A percentile compares a stretch with the other conserved stretches of the same genome.
phyloP scores from a whole-genome alignment of 2,888 invertebrate genomes.

The Xestoiulus laeticollis region DNA sequence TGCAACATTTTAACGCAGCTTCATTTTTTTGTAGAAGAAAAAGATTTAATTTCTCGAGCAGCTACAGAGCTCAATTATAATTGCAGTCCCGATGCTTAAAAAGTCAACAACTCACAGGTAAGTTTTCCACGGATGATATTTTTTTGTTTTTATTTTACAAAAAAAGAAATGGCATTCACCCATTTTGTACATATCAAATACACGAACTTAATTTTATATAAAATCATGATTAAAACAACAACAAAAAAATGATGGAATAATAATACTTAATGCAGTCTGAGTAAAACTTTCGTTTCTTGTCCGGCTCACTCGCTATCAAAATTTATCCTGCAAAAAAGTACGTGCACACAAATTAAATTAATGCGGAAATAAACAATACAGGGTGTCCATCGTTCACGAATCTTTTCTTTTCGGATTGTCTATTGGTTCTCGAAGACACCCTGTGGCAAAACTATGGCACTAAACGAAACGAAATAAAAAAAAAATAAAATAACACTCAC shows the following conservation, averaged over 20 bases:
- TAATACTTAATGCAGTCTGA: background rate
- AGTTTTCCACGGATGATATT: too few species aligned
- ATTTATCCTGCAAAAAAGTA: slow-evolving; percentile 49
- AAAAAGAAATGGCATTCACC: background rate
- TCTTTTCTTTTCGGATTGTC: too few species aligned
- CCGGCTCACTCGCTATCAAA: slow-evolving; percentile 54
- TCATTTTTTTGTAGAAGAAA: too few species aligned
- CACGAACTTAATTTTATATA: slow-evolving; percentile 1
- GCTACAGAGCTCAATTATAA: too few species aligned
- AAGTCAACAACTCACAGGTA: too few species aligned
- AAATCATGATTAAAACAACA: background rate
- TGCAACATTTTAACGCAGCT: too few species aligned
- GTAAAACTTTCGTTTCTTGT: background rate
- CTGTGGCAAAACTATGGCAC: background rate
- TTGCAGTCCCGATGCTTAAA: too few species aligned
- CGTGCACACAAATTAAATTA: background rate
- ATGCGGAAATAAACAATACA: background rate
- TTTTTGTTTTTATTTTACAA: too few species aligned
- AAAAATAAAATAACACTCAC: slow-evolving; percentile 44
- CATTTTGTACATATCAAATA: background rate
- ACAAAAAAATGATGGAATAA: slow-evolving; percentile 18
- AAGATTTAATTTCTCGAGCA: too few species aligned
- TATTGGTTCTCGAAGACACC: background rate
- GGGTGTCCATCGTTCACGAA: background rate
- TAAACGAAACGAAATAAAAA: background rate